These are phyloP conservation scores for Iselma pallidipennis DNA, from an alignment of 2,888 invertebrate species.

Conservation along the genomic window DNA sequence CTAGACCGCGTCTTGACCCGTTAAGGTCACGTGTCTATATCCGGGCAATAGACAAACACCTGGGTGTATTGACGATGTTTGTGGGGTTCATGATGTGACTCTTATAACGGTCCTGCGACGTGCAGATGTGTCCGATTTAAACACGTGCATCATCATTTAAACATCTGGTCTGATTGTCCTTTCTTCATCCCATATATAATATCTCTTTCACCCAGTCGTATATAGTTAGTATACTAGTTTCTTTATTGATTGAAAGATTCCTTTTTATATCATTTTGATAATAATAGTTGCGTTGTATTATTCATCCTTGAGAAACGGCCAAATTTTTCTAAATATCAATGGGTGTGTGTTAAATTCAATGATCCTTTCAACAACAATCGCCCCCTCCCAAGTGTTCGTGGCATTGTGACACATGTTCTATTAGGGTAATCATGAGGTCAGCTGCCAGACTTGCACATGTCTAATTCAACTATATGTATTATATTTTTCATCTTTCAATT, in stretches of 20 bases:
- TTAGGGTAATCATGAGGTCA: slow-evolving; percentile 30
- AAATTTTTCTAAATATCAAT: slow-evolving; percentile 21
- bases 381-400: slow-evolving; percentile 28
- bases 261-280: slow-evolving; percentile 20
- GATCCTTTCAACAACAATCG: not conserved
- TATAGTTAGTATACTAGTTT: not conserved
- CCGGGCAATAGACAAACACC: slow-evolving; percentile 41
- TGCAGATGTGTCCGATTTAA: slow-evolving; percentile 22
- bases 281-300: slow-evolving; percentile 29
- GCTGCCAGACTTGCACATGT: slow-evolving; percentile 33
- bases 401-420: slow-evolving; percentile 31
- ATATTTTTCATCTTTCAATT: slow-evolving; percentile 33
- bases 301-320: slow-evolving; percentile 19
- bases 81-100: slow-evolving; percentile 5
- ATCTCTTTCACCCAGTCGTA: no score
- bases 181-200: slow-evolving; percentile 27
- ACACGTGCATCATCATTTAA: slow-evolving; percentile 22
- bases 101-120: slow-evolving; percentile 20
- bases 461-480: no score
- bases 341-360: no score
- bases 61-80: slow-evolving; percentile 32
- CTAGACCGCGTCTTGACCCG: slow-evolving; percentile 27
- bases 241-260: slow-evolving; percentile 32
- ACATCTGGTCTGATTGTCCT: slow-evolving; percentile 36
- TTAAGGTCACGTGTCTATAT: slow-evolving; percentile 24